Evolutionary conservation across 2,113 vertebrate species (phyloP).

Genomic region (Podiceps cristatus): DNA sequence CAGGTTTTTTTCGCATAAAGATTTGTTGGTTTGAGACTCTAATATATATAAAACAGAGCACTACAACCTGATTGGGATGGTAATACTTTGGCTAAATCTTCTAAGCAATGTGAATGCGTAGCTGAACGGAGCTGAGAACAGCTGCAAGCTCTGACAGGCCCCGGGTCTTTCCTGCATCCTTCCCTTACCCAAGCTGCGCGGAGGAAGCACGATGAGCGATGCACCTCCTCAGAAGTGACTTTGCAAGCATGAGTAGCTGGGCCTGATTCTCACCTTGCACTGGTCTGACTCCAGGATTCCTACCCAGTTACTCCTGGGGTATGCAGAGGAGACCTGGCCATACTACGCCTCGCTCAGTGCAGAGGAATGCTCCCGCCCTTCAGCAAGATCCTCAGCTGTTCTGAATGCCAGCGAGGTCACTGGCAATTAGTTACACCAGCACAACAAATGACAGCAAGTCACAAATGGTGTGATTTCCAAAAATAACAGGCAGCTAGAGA

Average conservation of each 20-base stretch:
- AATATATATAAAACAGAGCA: neutral
- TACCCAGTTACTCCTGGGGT: neutral
- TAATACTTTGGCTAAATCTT: neutral
- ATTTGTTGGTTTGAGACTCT: conserved; percentile 40
- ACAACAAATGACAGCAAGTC: neutral
- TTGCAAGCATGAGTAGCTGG: neutral
- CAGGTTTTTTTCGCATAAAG: neutral
- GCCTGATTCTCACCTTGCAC: neutral
- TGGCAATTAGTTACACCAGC: neutral
- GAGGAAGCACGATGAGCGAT: fast-evolving
- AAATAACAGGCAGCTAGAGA: fast-evolving
- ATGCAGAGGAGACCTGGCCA: neutral
- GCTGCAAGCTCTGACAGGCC: neutral
- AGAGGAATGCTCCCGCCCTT: neutral
- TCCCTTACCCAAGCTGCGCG: neutral
- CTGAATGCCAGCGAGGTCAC: neutral
- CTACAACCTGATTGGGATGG: neutral
- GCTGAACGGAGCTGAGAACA: neutral
- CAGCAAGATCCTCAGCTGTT: neutral
- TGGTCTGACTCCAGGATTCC: neutral
- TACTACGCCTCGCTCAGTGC: fast-evolving
- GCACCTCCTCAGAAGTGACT: neutral
- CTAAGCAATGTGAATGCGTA: neutral
- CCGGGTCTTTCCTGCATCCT: neutral
- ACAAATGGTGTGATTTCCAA: neutral